Conservation (phyloP, 2,797 vertebrate species). For the Notoglanidium macrostoma region DNA sequence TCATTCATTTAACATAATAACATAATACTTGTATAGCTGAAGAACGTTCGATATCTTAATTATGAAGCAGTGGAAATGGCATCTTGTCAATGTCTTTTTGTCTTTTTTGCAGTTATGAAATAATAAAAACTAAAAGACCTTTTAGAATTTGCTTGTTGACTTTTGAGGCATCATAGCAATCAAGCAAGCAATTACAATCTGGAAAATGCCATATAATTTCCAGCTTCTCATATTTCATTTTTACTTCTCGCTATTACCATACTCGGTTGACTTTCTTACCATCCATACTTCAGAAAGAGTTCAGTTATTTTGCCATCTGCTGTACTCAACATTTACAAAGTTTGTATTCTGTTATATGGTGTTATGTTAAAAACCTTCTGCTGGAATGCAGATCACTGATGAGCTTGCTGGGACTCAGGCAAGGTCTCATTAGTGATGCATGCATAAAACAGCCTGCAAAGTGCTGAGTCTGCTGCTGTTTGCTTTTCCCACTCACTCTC, state of each 20-base stretch:
- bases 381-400: slow-evolving; percentile 20
- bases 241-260: not conserved
- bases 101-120: not conserved
- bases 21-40: slow-evolving; percentile 13
- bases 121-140: not conserved
- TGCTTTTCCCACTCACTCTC: not conserved
- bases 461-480: slow-evolving; percentile 39
- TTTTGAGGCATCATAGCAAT: slow-evolving; percentile 3
- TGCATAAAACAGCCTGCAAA: slow-evolving; percentile 24
- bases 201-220: slow-evolving; percentile 7
- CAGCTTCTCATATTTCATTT: not conserved
- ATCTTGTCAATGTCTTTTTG: slow-evolving; percentile 16
- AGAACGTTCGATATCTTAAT: slow-evolving; percentile 10
- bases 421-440: slow-evolving; percentile 42
- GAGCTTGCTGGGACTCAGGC: slow-evolving; percentile 26
- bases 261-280: not conserved
- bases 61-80: slow-evolving; percentile 33
- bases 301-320: slow-evolving; percentile 35
- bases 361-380: slow-evolving; percentile 32
- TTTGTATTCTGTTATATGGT: not conserved
- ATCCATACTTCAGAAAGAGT: not conserved
- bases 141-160: not conserved
- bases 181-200: not conserved
- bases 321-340: slow-evolving; percentile 29
- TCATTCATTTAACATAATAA: slow-evolving; percentile 12